Evolutionary conservation across 2,797 vertebrate species (phyloP).

Genomic region (Aselliscus stoliczkanus): DNA sequence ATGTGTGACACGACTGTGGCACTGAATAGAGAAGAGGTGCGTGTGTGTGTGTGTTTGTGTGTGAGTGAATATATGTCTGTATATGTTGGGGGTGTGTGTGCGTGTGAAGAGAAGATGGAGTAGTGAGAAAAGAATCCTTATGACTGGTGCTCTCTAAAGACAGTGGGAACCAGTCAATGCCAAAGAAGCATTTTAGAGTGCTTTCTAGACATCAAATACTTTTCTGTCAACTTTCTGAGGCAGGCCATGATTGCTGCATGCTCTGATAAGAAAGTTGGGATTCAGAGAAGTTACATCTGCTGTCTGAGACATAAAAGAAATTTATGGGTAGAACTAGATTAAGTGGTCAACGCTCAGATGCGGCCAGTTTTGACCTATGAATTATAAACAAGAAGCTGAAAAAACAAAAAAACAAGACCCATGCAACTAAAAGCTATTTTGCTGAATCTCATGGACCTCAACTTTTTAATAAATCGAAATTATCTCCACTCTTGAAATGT

Average conservation of each 20-base stretch:
- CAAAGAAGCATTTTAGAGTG: neutral
- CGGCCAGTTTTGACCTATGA: neutral
- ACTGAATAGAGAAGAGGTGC: fast-evolving
- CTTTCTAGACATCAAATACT: neutral
- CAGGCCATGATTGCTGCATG: neutral
- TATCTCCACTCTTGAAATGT: slow-evolving; percentile 15
- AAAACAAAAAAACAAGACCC: neutral
- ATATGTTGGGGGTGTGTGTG: neutral
- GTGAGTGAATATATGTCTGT: fast-evolving
- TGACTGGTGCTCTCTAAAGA: neutral
- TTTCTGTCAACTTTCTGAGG: slow-evolving; percentile 1
- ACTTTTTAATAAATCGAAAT: slow-evolving; percentile 36
- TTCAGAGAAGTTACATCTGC: slow-evolving; percentile 1
- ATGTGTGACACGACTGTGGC: fast-evolving
- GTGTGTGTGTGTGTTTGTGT: neutral
- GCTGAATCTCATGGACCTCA: slow-evolving; percentile 1
- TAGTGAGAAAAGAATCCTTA: neutral
- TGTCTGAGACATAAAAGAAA: neutral
- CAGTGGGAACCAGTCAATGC: neutral
- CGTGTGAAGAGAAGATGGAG: neutral
- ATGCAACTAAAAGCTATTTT: neutral
- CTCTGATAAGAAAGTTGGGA: slow-evolving; percentile 2
- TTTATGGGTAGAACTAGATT: neutral
- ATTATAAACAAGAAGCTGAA: neutral
- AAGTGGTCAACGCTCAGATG: slow-evolving; percentile 5